Base-by-base conservation (phyloP, 2,888 invertebrate genomes). In the Buathra laborator region DNA sequence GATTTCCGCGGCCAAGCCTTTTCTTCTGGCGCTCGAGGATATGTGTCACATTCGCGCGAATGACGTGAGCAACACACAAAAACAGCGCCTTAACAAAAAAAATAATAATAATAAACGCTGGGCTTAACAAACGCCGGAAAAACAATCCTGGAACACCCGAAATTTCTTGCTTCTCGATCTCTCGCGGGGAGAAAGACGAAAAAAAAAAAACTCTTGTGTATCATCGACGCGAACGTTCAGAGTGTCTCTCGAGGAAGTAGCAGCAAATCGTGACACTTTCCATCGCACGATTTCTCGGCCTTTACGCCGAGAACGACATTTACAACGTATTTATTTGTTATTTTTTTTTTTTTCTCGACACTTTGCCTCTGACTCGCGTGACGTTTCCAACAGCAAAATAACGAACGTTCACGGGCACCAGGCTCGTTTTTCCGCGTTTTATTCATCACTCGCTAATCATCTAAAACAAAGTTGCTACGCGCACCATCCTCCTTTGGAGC, bases 11-110 rank as follows among this genome's bases (percentile, higher is more conserved):
- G 84, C 87, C 85, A 86, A 88, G 87, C 86, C 87, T 88, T 88
- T 87, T 84, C 87, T 88, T 87, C 85, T 82, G 80, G 85, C 86
- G 83, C 83, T 86, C 76, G 83, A 89, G 88, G 89, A 89, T 89
- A 89, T 89, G 89, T 89, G 89, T 89, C 89, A 89, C 88, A 87
- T 89, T 89, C 86, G 85, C 83, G 81, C 79, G 85, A 88, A 86
- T 89, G 89, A 89, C 89, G 89, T 89, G 86, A 87, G 86, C 86
- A 87, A 77, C 81, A 79, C 76, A 76, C 71, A 77, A 72, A 56
- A 56, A 16, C 51, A 19, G 56, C 56, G 56, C 19, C 19, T 9
- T 19, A 1, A 62, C 29, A 14, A 62, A 3, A 29, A 24, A 29
- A 29, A 32, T 14, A 48, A 48, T 32, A 62, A 62, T 32, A 62